These are phyloP conservation scores for Ditula angustiorana DNA, from an alignment of 2,888 invertebrate species.

Conservation along the genomic window DNA sequence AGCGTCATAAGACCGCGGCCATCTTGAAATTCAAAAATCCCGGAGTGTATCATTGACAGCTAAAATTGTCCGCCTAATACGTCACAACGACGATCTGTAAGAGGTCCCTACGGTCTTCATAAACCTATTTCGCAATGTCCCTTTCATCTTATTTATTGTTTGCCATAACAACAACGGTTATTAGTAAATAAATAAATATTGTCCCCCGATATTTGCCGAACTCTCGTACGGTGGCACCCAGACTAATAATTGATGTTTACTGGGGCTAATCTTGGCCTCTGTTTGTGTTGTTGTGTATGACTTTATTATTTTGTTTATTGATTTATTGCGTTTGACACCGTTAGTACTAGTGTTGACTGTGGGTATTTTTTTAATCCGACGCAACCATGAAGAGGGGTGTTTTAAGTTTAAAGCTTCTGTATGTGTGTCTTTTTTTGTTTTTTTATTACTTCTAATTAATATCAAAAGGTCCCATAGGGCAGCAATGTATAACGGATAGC, in stretches of 20 bases:
- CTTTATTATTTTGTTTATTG: slow-evolving; percentile 41
- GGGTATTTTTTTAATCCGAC: background rate
- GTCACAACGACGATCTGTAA: slow-evolving; percentile 44
- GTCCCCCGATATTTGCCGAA: slow-evolving; percentile 73
- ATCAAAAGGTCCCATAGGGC: too few species aligned
- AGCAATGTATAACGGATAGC: too few species aligned
- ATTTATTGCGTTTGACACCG: background rate
- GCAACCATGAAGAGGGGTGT: too few species aligned
- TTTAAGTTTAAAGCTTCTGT: too few species aligned
- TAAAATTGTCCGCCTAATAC: slow-evolving; percentile 36
- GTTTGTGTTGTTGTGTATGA: slow-evolving; percentile 57
- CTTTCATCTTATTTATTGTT: slow-evolving; percentile 81
- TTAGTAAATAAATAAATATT: slow-evolving; percentile 84
- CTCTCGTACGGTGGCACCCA: slow-evolving; percentile 69
- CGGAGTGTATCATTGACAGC: slow-evolving; percentile 22
- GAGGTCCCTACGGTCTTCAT: slow-evolving; percentile 75
- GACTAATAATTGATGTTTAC: slow-evolving; percentile 73
- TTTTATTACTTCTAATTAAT: too few species aligned
- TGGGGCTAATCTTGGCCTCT: slow-evolving; percentile 70
- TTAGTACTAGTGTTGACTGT: background rate
- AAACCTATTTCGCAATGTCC: slow-evolving; percentile 81
- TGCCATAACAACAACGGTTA: slow-evolving; percentile 70
- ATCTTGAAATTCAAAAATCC: slow-evolving; percentile 1
- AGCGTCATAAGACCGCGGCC: background rate
- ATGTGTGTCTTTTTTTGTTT: too few species aligned